A percentile compares a stretch with the other conserved stretches of the same genome.
phyloP scores from a whole-genome alignment of 2,888 invertebrate genomes.

The Dione juno region DNA sequence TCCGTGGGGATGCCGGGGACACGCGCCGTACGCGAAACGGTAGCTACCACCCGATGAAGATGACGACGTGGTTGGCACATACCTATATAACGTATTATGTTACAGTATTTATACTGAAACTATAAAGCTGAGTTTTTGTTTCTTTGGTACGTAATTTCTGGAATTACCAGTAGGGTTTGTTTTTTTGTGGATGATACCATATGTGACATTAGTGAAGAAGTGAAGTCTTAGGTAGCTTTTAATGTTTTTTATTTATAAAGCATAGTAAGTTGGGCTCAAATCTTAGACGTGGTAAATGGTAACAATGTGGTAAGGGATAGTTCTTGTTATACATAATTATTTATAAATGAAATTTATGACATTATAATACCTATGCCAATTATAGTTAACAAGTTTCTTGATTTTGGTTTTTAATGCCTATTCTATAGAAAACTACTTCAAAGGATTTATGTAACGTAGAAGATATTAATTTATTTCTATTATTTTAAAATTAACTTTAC shows the following conservation, averaged over 20 bases:
- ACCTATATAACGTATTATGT: slow-evolving; percentile 70
- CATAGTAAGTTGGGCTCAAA: too few relatives aligned
- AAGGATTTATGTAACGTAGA: background rate
- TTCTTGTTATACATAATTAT: too few relatives aligned
- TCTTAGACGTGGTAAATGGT: too few relatives aligned
- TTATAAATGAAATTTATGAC: background rate
- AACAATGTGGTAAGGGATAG: too few relatives aligned
- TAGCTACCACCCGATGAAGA: slow-evolving; percentile 73
- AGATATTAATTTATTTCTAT: background rate
- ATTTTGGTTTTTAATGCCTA: background rate
- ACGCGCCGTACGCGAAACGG: slow-evolving; percentile 84
- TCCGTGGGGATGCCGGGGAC: slow-evolving; percentile 90
- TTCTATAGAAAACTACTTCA: slow-evolving; percentile 3
- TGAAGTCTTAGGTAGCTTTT: too few relatives aligned
- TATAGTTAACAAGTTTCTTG: background rate
- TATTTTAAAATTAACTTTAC: background rate
- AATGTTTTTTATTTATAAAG: too few relatives aligned
- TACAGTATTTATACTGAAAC: background rate
- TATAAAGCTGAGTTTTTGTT: background rate
- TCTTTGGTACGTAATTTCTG: background rate
- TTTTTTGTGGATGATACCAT: too few relatives aligned
- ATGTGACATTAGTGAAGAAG: too few relatives aligned
- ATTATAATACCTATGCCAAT: background rate
- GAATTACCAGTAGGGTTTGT: too few relatives aligned
- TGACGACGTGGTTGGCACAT: slow-evolving; percentile 82